These are phyloP conservation scores for Dromiciops gliroides DNA, from an alignment of 2,113 vertebrate genomes.

Conservation along the genomic window DNA sequence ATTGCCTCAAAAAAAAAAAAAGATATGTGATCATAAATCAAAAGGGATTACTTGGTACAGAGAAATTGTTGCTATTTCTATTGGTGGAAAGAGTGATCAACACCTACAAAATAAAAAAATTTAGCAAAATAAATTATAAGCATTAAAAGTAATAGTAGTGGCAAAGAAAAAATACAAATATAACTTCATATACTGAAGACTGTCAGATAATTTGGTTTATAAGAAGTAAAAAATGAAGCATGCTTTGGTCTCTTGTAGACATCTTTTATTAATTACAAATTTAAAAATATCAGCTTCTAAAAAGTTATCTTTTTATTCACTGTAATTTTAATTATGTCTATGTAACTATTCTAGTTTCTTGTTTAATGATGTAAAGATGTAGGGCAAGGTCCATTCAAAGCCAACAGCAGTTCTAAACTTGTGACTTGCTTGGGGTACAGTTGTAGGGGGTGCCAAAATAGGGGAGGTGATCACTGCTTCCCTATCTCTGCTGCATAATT, in stretches of 20 bases:
- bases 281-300: not conserved
- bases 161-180: not conserved
- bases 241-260: not conserved
- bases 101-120: not conserved
- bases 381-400: too few species aligned
- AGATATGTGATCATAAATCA: too few species aligned
- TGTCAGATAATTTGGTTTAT: too few species aligned
- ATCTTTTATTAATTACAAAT: not conserved
- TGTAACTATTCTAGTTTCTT: not conserved
- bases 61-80: too few species aligned
- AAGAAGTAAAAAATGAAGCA: not conserved
- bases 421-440: not conserved
- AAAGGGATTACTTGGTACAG: too few species aligned
- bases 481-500: not conserved
- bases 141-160: not conserved
- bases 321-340: not conserved
- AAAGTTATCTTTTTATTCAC: not conserved
- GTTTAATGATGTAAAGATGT: not conserved
- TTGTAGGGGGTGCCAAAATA: not conserved
- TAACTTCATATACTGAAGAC: not conserved
- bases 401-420: not conserved
- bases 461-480: not conserved
- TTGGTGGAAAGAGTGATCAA: too few species aligned
- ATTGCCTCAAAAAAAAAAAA: too few species aligned
- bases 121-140: not conserved